Conservation (phyloP, 2,113 vertebrate species). For the Catharus minimus region DNA sequence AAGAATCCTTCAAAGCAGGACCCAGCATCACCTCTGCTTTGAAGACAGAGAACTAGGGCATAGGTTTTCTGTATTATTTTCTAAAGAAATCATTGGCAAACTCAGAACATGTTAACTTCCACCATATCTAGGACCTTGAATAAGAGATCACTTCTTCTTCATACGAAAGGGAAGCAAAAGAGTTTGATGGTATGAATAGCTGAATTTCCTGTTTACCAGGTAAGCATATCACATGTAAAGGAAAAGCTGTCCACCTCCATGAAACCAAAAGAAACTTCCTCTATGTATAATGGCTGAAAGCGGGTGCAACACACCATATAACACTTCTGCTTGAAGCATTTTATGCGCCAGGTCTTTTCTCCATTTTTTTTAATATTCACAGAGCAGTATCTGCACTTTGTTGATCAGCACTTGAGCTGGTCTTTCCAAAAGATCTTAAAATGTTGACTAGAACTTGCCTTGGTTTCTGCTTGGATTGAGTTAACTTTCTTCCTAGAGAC, state of each 20-base stretch:
- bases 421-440: background rate
- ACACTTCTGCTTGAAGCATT: background rate
- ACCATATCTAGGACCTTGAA: background rate
- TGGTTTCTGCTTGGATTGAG: background rate
- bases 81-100: background rate
- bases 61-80: background rate
- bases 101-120: fast-evolving
- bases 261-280: background rate
- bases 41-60: background rate
- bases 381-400: background rate
- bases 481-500: background rate
- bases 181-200: background rate
- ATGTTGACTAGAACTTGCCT: background rate
- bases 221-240: background rate
- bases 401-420: background rate
- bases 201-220: background rate
- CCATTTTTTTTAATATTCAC: background rate
- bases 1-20: background rate
- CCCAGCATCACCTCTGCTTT: background rate
- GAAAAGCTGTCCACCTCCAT: background rate
- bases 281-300: background rate
- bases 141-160: background rate
- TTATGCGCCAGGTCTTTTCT: background rate
- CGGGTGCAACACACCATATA: background rate
- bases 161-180: background rate